Evolutionary conservation across 2,797 vertebrate species (phyloP).

Genomic region (Decapterus maruadsi): DNA sequence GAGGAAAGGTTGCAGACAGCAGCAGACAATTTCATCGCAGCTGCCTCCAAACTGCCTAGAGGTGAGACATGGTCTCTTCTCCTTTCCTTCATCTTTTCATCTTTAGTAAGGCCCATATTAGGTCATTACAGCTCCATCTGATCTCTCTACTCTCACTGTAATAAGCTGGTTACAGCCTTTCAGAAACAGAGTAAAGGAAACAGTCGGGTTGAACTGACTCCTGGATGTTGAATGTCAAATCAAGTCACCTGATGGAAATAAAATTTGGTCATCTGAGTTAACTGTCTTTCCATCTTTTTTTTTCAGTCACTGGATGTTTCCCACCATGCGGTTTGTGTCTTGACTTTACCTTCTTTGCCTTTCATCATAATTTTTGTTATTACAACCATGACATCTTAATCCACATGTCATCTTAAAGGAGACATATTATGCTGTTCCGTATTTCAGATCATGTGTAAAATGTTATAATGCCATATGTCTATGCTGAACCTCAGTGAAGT

Average conservation of each 20-base stretch:
- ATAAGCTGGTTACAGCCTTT: slow-evolving; percentile 59
- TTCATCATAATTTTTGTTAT: slow-evolving; percentile 1
- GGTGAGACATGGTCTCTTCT: slow-evolving; percentile 77
- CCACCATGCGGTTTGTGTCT: slow-evolving; percentile 89
- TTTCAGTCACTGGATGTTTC: slow-evolving; percentile 84
- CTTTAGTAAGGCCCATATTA: slow-evolving; percentile 56
- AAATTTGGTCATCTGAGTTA: slow-evolving; percentile 1
- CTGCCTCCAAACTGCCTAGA: slow-evolving; percentile 85
- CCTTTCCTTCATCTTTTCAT: slow-evolving; percentile 72
- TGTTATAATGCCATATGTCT: no score
- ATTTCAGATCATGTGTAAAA: no score
- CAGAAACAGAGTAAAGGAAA: slow-evolving; percentile 41
- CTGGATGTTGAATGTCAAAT: slow-evolving; percentile 12
- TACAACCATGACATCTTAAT: neutral
- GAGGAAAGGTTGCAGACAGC: slow-evolving; percentile 78
- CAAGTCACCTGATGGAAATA: slow-evolving; percentile 15
- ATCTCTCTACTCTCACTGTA: slow-evolving; percentile 65
- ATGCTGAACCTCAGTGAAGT: no score
- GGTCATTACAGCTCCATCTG: slow-evolving; percentile 70
- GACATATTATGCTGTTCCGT: no score
- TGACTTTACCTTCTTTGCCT: slow-evolving; percentile 7
- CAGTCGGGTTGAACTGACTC: slow-evolving; percentile 34
- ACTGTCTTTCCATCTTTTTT: slow-evolving; percentile 51
- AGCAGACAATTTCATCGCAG: slow-evolving; percentile 81
- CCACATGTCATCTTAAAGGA: neutral